phyloP scores from a whole-genome alignment of 30 jellyfish, hydroid and myxozoan species.

The Cassiopea andromeda region DNA sequence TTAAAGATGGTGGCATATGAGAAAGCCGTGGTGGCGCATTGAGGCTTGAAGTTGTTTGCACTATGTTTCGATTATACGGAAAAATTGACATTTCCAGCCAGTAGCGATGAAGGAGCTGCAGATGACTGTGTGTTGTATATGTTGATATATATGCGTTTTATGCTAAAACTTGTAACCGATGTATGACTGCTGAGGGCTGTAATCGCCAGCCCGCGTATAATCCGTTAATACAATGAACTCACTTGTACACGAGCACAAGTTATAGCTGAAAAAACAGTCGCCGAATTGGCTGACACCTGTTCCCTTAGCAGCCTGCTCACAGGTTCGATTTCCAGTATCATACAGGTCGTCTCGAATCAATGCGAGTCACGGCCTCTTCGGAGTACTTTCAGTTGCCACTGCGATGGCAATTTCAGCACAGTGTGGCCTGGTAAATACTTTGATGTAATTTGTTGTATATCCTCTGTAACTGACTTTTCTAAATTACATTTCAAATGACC shows the following conservation, averaged over 20 bases:
- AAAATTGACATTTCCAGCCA: slow-evolving; percentile 64
- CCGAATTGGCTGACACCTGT: slow-evolving; percentile 80
- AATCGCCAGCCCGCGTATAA: slow-evolving; percentile 80
- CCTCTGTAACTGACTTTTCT: slow-evolving; percentile 63
- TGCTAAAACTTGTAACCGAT: slow-evolving; percentile 21
- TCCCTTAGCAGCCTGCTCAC: slow-evolving; percentile 75
- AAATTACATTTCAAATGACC: slow-evolving; percentile 70
- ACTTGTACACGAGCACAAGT: slow-evolving; percentile 76
- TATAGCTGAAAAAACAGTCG: slow-evolving; percentile 74
- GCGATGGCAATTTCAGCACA: slow-evolving; percentile 62
- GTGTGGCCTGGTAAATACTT: slow-evolving; percentile 71
- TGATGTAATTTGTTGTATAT: slow-evolving; percentile 63
- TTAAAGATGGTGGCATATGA: slow-evolving; percentile 87
- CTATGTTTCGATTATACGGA: slow-evolving; percentile 69
- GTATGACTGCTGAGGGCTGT: slow-evolving; percentile 55
- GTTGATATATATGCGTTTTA: background rate
- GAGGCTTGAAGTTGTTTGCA: slow-evolving; percentile 59
- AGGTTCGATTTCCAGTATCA: slow-evolving; percentile 64
- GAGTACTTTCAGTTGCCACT: slow-evolving; percentile 33
- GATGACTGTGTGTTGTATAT: slow-evolving; percentile 6
- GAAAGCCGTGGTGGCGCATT: slow-evolving; percentile 90
- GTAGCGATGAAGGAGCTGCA: slow-evolving; percentile 34
- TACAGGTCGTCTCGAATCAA: slow-evolving; percentile 44
- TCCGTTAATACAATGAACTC: slow-evolving; percentile 79
- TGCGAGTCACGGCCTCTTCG: slow-evolving; percentile 11